Base-by-base conservation (phyloP, 2,888 invertebrate species). In the Tinea semifulvella region DNA sequence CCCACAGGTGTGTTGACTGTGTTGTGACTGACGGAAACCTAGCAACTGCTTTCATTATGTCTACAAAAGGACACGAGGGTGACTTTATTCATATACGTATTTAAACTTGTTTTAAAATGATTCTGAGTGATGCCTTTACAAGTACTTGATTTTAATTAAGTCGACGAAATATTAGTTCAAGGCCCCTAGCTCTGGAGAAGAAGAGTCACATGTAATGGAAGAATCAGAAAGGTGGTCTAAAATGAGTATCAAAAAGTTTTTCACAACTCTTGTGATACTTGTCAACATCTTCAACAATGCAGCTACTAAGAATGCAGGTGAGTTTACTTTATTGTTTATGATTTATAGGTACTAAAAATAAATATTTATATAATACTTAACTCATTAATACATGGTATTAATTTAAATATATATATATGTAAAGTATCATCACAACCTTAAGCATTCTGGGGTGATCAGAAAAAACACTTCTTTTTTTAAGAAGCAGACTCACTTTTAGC, bases 1-100 rank as follows among this genome's bases (percentile, higher is more conserved):
- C 68, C 72, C 66, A 76, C 76, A 74, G 73, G 76, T 77, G 73
- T 64, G 57, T 48, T 48, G 49, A n/a, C 49, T 50, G 49, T 52
- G 81, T 81, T 82, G 80, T 82, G 80, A 57, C 58, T 56, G 53
- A 53, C 58, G 56, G 68, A 57, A 67, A 61, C 80, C 66, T 80
- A 75, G 79, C 79, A 81, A 82, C 80, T 43, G 43, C 20, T 38
- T 31, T 13, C n/a, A 31, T 14, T n/a, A 31, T 31, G 31, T 31
- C 31, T 13, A 31, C 31, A 11, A 31, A 31, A 31, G 14, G 31
- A 13, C 31, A n/a, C 11, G 7, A 14, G 13, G 13, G 13, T 31
- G 31, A 38, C 19, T 38, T 38, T 38, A 19, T 38, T 16, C 38
- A 3, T 18, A 25, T 25, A 16, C 19, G 18, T 14, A 5, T 17